Base-by-base conservation (phyloP, 2,888 invertebrate species). In the Lacanobia oleracea region DNA sequence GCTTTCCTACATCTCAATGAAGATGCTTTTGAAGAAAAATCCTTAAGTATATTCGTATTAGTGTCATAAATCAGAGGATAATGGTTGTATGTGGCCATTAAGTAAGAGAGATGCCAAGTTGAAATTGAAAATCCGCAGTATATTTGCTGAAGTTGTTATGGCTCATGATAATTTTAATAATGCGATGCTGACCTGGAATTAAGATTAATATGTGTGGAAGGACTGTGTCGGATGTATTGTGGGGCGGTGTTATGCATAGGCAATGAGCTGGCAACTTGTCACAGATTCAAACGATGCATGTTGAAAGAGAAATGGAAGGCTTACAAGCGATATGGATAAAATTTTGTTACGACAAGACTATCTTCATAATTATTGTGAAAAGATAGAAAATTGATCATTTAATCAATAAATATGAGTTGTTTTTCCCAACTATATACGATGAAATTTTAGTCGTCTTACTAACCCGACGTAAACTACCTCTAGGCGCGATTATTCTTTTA, bases 91-190 rank as follows among this genome's bases (percentile, higher is more conserved):
- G 73, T 76, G 68, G 72, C 83, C 81, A 86, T 86, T 81, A 86
- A 79, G 76, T 45, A 68, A 84, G 84, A 79, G 68, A 75, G 81
- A 86, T 83, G 85, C 86, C 86, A 86, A 85, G 79, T 77, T 81
- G 72, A 85, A 86, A 86, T 86, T 83, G 85, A 85, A 86, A 84
- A 86, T 72, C 70, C 68, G 62, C 72, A 74, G 73, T 79, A 76
- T 80, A 84, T 86, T 80, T 71, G 63, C 65, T 62, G 48, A 76
- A 79, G 67, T 84, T 82, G 72, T 79, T 75, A 79, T 62, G 75
- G 69, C 43, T 54, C 75, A 81, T 82, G 72, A 79, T 73, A 75
- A 79, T 81, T 81, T 84, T 76, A 74, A 77, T 85, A 83, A 62
- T 67, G 62, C 51, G 48, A 60, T 69, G 56, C 21, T 75, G 75